Evolutionary conservation across 2,888 invertebrate species (phyloP).

Genomic region (Drosophila koepferae): DNA sequence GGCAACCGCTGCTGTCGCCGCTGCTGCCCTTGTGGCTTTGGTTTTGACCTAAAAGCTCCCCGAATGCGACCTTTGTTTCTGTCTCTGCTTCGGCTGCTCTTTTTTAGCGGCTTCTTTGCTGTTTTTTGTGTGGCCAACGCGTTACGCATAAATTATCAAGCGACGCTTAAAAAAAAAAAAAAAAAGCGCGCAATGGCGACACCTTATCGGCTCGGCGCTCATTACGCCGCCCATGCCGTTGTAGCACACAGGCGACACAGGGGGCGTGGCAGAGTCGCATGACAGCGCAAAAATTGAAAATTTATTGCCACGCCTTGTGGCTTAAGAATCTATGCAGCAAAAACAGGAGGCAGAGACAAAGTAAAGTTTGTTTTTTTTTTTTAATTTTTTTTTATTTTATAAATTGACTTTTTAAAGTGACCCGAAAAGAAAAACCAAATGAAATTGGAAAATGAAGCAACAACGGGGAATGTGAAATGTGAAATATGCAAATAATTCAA

Average conservation of each 20-base stretch:
- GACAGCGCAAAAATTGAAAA: conserved; percentile 77
- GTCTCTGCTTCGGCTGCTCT: conserved; percentile 4
- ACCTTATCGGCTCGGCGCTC: conserved; percentile 72
- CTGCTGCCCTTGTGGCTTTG: conserved; percentile 73
- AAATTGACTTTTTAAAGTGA: conserved; percentile 74
- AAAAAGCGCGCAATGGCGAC: conserved; percentile 48
- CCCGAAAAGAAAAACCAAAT: conserved; percentile 20
- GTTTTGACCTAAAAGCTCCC: conserved; percentile 65
- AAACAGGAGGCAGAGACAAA: conserved; percentile 7
- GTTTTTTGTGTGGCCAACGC: conserved; percentile 52
- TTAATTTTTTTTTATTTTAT: conserved; percentile 28
- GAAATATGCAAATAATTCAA: conserved; percentile 51
- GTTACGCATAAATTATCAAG: conserved; percentile 75
- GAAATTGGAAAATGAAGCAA: conserved; percentile 2
- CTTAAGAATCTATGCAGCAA: conserved; percentile 42
- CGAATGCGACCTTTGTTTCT: conserved; percentile 20
- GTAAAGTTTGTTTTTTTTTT: too few species aligned
- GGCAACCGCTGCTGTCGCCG: neutral
- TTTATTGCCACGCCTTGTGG: conserved; percentile 74
- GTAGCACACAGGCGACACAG: neutral
- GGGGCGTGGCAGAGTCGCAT: conserved; percentile 52
- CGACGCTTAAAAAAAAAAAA: conserved; percentile 7
- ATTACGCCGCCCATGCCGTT: conserved; percentile 60
- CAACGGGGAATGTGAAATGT: conserved; percentile 25
- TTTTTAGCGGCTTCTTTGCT: conserved; percentile 19